Evolutionary conservation across 2,888 invertebrate species (phyloP).

Genomic region (Corbicula japonica): DNA sequence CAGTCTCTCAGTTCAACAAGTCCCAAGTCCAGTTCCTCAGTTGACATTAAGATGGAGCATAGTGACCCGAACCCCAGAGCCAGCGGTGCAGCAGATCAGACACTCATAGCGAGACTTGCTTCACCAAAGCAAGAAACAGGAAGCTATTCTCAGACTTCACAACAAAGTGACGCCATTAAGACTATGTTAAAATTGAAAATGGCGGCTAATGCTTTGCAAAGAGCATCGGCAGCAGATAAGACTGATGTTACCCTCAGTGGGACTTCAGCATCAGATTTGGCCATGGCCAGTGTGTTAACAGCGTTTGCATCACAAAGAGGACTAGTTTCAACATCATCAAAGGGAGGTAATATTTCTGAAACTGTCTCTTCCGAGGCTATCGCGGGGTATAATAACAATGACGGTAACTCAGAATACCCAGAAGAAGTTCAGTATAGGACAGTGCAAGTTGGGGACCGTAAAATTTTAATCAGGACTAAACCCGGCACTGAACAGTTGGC

Average conservation of each 20-base stretch:
- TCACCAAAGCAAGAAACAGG: slow-evolving; percentile 52
- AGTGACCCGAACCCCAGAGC: not conserved
- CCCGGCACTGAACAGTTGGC: not conserved
- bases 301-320: slow-evolving; percentile 77
- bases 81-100: slow-evolving; percentile 18
- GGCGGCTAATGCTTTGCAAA: slow-evolving; percentile 51
- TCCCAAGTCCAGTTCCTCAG: slow-evolving; percentile 17
- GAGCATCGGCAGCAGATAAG: slow-evolving; percentile 2
- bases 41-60: slow-evolving; percentile 13
- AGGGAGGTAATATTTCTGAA: too few relatives aligned
- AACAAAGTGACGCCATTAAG: slow-evolving; percentile 60
- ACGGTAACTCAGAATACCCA: too few relatives aligned
- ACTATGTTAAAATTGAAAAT: slow-evolving; percentile 69
- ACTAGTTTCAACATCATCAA: too few relatives aligned
- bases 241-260: not conserved
- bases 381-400: too few relatives aligned
- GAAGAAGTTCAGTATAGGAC: too few relatives aligned
- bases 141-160: not conserved
- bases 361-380: too few relatives aligned
- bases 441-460: slow-evolving; percentile 3
- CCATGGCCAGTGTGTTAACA: slow-evolving; percentile 80
- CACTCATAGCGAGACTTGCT: slow-evolving; percentile 21
- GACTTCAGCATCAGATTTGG: slow-evolving; percentile 62
- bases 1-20: slow-evolving; percentile 77
- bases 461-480: slow-evolving; percentile 10